Conservation (phyloP, 2,797 vertebrate genomes). For the Calcarius lapponicus region DNA sequence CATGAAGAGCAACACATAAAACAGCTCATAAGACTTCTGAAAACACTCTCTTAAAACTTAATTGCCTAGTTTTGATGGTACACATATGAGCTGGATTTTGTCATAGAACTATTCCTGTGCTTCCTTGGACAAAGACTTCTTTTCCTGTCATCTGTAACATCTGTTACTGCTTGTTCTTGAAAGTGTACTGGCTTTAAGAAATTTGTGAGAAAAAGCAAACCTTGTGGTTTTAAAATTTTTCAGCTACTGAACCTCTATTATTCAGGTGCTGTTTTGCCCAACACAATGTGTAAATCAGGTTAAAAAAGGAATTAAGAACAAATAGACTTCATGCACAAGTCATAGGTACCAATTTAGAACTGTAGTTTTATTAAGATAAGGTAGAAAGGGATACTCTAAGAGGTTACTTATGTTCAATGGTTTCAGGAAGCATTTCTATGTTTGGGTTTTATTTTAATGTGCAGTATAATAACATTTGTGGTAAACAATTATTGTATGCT, state of each 20-base stretch:
- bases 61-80: neutral
- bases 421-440: neutral
- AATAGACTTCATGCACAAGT: neutral
- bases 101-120: neutral
- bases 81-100: neutral
- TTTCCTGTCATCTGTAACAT: neutral
- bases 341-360: neutral
- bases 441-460: neutral
- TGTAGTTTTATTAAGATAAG: neutral
- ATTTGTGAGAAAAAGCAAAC: neutral
- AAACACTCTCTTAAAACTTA: neutral
- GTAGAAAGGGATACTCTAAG: neutral
- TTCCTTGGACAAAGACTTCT: neutral
- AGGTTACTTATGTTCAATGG: neutral
- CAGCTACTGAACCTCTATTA: neutral
- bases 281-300: neutral
- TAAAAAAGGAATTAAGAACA: neutral
- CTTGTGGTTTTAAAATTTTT: neutral
- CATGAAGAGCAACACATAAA: neutral
- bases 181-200: neutral
- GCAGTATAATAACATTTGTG: neutral
- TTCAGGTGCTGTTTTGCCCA: neutral
- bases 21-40: slow-evolving; percentile 3
- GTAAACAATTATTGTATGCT: neutral
- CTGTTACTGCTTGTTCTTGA: neutral